A percentile compares a stretch with the other conserved stretches of the same genome.
Conservation (phyloP, 2,888 invertebrate genomes). For the Tetranychus truncatus region DNA sequence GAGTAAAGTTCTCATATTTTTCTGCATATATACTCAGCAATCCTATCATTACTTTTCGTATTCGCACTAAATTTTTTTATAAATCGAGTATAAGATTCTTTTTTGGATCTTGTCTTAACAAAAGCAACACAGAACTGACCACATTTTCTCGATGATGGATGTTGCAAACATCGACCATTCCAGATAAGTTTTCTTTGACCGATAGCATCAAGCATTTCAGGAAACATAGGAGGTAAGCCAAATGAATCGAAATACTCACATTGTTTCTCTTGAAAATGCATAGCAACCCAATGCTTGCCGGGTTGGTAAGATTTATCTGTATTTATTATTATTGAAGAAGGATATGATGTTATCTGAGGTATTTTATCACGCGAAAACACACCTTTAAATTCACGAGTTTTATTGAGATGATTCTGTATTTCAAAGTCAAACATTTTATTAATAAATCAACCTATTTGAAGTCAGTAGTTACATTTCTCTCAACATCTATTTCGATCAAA, state of each 20-base stretch:
- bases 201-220: neutral
- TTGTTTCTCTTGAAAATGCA: neutral
- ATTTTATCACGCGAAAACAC: neutral
- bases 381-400: neutral
- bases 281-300: constrained; percentile 16
- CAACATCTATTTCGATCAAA: constrained; percentile 10
- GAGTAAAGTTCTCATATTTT: no score
- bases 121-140: constrained; percentile 5
- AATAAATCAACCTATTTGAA: neutral
- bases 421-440: constrained; percentile 13
- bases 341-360: neutral
- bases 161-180: neutral
- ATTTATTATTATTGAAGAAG: constrained; percentile 2
- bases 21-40: no score
- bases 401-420: neutral
- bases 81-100: no score
- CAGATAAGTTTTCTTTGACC: neutral
- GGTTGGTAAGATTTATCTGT: constrained; percentile 6
- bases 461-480: constrained; percentile 11
- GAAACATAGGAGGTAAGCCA: constrained; percentile 11
- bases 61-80: no score
- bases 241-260: constrained; percentile 16
- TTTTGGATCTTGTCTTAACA: neutral
- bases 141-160: neutral
- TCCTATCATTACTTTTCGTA: no score